phyloP scores from a whole-genome alignment of 2,113 vertebrate species.

The Camelus bactrianus region DNA sequence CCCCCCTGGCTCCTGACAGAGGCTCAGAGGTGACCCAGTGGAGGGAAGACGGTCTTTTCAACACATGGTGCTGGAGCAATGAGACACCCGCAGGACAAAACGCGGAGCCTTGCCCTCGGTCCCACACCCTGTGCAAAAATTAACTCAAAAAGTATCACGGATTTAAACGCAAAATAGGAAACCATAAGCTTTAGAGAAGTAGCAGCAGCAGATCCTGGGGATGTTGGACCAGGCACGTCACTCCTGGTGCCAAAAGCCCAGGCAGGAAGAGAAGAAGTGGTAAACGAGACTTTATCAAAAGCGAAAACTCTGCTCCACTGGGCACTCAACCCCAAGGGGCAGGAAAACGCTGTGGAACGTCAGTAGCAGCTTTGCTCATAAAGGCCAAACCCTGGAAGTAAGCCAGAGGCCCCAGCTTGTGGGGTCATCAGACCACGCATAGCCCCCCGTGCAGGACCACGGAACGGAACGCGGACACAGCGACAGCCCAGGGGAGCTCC shows the following conservation, averaged over 20 bases:
- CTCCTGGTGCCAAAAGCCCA: not conserved
- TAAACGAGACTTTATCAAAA: not conserved
- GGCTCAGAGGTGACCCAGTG: too few relatives aligned
- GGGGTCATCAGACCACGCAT: not conserved
- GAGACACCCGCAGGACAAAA: not conserved
- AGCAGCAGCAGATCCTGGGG: not conserved
- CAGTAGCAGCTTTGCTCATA: not conserved
- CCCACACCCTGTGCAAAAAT: not conserved
- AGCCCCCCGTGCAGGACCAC: too few relatives aligned
- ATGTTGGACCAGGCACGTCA: not conserved
- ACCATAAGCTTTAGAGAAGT: not conserved
- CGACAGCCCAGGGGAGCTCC: not conserved
- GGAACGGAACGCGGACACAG: accelerated
- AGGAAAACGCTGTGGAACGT: not conserved
- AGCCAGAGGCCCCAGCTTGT: not conserved
- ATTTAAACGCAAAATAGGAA: too few relatives aligned
- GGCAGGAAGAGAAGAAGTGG: not conserved
- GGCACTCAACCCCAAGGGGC: not conserved
- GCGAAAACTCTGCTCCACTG: not conserved
- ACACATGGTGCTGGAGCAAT: not conserved
- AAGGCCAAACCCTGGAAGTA: not conserved
- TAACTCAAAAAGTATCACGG: not conserved
- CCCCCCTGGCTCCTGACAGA: not conserved
- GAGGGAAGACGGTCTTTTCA: not conserved
- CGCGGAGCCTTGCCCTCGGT: not conserved